These are phyloP conservation scores for Takifugu ocellatus DNA, from an alignment of 2,797 vertebrate genomes.

Conservation along the genomic window DNA sequence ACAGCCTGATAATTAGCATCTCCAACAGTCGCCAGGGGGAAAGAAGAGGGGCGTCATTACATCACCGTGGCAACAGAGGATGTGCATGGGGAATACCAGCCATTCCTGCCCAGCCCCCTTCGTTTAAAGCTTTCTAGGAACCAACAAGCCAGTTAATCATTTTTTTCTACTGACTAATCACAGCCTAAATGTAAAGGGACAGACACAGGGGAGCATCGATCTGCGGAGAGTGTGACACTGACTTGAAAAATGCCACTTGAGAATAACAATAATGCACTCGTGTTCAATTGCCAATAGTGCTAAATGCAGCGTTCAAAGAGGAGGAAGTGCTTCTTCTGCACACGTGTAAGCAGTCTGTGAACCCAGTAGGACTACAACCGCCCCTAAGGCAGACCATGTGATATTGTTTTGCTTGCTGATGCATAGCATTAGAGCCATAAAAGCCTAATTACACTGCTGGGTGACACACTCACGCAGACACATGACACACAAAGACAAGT, in stretches of 20 bases:
- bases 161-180: conserved; percentile 54
- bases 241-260: conserved; percentile 37
- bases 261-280: conserved; percentile 44
- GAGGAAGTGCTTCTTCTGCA: conserved; percentile 22
- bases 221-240: conserved; percentile 21
- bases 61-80: conserved; percentile 66
- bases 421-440: conserved; percentile 45
- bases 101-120: conserved; percentile 27
- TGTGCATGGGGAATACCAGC: conserved; percentile 54
- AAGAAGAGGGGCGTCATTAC: conserved; percentile 59
- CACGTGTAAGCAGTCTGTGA: conserved; percentile 55
- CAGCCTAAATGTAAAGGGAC: conserved; percentile 25
- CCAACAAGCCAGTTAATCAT: conserved; percentile 48
- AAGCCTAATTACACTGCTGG: conserved; percentile 45
- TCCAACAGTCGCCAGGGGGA: conserved; percentile 35
- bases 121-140: conserved; percentile 54
- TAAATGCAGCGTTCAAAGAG: conserved; percentile 31
- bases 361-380: conserved; percentile 21
- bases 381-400: conserved; percentile 26
- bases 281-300: conserved; percentile 25
- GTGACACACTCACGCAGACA: conserved; percentile 15
- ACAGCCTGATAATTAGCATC: conserved; percentile 56
- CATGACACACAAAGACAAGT: conserved; percentile 14
- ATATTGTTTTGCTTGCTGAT: conserved; percentile 42
- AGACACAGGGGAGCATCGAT: conserved; percentile 27